These are phyloP conservation scores for Gadus macrocephalus DNA, from an alignment of 2,113 vertebrate species.

Conservation along the genomic window DNA sequence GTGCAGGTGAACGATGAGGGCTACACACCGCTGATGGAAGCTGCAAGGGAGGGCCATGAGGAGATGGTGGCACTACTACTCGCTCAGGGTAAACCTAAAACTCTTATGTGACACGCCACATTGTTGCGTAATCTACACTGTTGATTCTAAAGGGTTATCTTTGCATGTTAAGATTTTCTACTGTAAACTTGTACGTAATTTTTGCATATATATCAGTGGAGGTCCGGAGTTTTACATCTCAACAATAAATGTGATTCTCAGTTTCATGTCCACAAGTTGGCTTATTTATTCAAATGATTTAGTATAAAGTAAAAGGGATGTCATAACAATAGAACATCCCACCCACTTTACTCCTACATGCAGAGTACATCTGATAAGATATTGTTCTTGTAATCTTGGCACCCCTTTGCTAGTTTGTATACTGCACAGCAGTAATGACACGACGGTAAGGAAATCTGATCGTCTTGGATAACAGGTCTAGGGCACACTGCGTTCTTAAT, in stretches of 20 bases:
- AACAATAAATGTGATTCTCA: too few species aligned
- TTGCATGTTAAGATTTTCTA: too few species aligned
- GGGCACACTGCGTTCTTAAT: background rate
- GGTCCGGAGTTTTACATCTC: too few species aligned
- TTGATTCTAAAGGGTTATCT: too few species aligned
- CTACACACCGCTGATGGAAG: constrained; percentile 98
- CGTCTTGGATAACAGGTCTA: background rate
- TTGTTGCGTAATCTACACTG: background rate
- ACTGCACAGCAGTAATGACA: background rate
- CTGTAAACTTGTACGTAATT: too few species aligned
- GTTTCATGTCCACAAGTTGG: too few species aligned
- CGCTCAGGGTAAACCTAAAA: constrained; percentile 83
- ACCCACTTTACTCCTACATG: too few species aligned
- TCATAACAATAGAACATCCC: too few species aligned
- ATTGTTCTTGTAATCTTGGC: background rate
- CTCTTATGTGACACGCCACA: background rate
- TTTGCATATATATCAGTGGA: too few species aligned
- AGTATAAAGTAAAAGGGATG: too few species aligned
- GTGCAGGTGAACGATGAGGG: constrained; percentile 92
- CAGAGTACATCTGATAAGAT: too few species aligned
- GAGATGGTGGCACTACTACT: constrained; percentile 98
- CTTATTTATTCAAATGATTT: too few species aligned
- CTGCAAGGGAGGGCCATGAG: constrained; percentile 95
- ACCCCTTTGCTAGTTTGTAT: background rate
- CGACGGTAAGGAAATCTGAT: background rate